Evolutionary conservation across 2,797 vertebrate species (phyloP).

Genomic region (Taeniopygia guttata): DNA sequence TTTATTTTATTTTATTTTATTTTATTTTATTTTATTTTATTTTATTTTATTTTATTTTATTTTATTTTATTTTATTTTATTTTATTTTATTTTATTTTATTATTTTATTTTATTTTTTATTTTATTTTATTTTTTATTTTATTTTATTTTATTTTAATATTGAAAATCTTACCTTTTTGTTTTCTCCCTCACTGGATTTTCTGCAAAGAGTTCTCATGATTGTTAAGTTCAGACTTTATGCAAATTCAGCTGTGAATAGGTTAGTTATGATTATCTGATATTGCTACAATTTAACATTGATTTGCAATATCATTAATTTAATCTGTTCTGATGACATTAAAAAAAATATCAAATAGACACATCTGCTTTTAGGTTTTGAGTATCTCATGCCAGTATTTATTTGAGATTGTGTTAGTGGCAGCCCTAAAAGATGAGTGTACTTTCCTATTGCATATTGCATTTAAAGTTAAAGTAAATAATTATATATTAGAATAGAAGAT

Average conservation of each 20-base stretch:
- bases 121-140: neutral
- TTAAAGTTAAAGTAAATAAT: neutral
- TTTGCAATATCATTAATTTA: neutral
- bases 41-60: too few species aligned
- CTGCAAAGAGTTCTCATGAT: neutral
- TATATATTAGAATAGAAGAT: neutral
- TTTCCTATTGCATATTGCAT: neutral
- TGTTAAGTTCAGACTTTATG: neutral
- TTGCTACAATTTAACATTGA: neutral
- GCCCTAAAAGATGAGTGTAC: neutral
- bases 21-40: too few species aligned
- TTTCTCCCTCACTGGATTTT: neutral
- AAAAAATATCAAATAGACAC: neutral
- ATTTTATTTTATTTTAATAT: neutral
- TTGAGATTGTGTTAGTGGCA: neutral
- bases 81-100: neutral
- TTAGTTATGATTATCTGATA: neutral
- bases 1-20: neutral
- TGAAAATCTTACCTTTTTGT: accelerated
- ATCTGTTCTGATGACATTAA: neutral
- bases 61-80: neutral
- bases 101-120: too few species aligned
- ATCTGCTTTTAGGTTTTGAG: neutral
- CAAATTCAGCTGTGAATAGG: neutral
- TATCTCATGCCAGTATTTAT: neutral